Evolutionary conservation across 92 coral and sea anemone species (phyloP), one percentile per base, ranked within the genome.

Genomic region (Micromussa lordhowensis): DNA sequence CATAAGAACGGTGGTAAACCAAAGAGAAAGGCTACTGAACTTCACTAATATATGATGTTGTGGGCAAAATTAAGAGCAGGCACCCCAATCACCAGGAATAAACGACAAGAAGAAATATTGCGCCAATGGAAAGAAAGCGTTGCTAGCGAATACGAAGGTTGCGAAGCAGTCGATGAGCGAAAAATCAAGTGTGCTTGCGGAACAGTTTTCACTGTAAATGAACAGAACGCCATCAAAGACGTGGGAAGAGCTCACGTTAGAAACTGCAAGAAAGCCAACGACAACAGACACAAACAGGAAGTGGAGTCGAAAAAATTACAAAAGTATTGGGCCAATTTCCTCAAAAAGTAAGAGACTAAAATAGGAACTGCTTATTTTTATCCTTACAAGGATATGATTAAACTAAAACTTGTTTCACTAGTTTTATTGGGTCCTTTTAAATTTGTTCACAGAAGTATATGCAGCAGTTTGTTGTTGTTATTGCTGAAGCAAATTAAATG

Each of bases 141-240:
- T 82, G 77, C 86, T 82, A 38, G 78, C 17, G 86, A 82, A 82
- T 82, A 82, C 78, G 59, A 82, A 66, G 86, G 86, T 66, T 82
- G 86, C 38, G 77, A 82, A 82, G 63, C 48, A 6, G 7, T 40
- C 3, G 86, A 82, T 68, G 86, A 66, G 78, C 78, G 74, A 83
- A 83, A 83, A 68, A 83, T 68, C 78, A 83, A 83, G 86, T 68
- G 86, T 64, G 32, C 35, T 40, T 83, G 86, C 40, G 36, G 36
- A 68, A 83, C 63, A 69, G 78, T 59, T 40, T 40, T 68, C 58
- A 69, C 86, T 32, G 40, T 83, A 68, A 83, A 68, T 64, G 68
- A 83, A 83, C 64, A 16, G 24, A 83, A 83, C 68, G 64, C 86
- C 86, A 83, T 83, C 73, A 68, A 83, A 40, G 86, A 83, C 66